Evolutionary conservation across 2,888 invertebrate species (phyloP), one percentile per base, ranked within the genome.

Genomic region (Aspidapion aeneum): DNA sequence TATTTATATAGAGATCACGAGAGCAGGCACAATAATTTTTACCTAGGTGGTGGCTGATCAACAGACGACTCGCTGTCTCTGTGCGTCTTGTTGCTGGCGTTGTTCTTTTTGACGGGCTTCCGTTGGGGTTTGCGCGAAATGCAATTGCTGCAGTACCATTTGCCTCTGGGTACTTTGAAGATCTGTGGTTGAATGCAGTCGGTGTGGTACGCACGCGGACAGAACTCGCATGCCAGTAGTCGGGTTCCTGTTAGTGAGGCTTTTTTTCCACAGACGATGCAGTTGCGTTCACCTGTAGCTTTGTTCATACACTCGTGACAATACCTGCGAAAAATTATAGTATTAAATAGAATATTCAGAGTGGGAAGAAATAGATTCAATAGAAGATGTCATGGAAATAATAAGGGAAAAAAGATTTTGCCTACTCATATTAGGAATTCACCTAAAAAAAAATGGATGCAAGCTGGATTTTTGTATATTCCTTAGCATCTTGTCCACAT

Each of bases 291-390:
- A 22, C 95, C 95, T 20, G 95, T 92, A 2, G 94, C 95, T 81
- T 95, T 94, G 81, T 94, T 93, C 81, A 93, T 89, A 81, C 97
- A 98, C 77, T 95, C 95, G 84, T 91, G 95, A 81, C 97, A 98
- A 80, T 94, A 98, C 93, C 93, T 93, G 70, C 1, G 63, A 62
- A 55, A 63, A n/a, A n/a, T n/a, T n/a, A 57, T 55, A 35, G 50
- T 20, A 57, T 22, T 21, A 48, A 58, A 9, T 35, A 55, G 21
- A 18, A 54, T 12, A 54, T 12, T 17, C 12, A n/a, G n/a, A n/a
- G n/a, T n/a, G n/a, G n/a, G n/a, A n/a, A n/a, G n/a, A n/a, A n/a
- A n/a, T n/a, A n/a, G n/a, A n/a, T n/a, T n/a, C n/a, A n/a, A n/a
- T n/a, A n/a, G n/a, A n/a, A n/a, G n/a, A n/a, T n/a, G n/a, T n/a